A percentile compares a stretch with the other conserved stretches of the same genome.
Conservation (phyloP, 2,113 vertebrate genomes). For the Halichoerus grypus region DNA sequence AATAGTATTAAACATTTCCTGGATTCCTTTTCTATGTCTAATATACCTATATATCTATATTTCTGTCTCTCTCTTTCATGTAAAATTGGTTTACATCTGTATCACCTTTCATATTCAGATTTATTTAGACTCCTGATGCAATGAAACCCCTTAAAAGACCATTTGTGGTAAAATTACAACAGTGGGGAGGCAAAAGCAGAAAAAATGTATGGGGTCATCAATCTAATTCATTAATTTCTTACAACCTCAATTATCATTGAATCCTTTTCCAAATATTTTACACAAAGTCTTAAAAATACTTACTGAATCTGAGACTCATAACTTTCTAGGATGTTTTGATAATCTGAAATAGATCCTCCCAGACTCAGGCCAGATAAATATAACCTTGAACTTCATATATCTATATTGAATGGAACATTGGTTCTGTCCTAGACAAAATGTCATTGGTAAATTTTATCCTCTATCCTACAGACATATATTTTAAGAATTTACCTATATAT, state of each 20-base stretch:
- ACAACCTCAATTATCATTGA: neutral
- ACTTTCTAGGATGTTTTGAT: neutral
- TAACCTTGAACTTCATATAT: neutral
- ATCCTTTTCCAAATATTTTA: slow-evolving; percentile 5
- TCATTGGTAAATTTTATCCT: neutral
- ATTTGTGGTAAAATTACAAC: neutral
- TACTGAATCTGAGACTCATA: neutral
- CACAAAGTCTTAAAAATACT: slow-evolving; percentile 5
- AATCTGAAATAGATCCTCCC: neutral
- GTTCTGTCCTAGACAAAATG: neutral
- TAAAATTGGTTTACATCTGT: neutral
- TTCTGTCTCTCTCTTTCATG: neutral
- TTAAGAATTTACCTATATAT: neutral
- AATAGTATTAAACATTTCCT: slow-evolving; percentile 24
- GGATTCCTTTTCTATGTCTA: neutral
- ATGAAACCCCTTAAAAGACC: neutral
- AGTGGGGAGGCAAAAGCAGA: neutral
- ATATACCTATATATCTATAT: neutral
- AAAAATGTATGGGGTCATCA: neutral
- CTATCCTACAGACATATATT: neutral
- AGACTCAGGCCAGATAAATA: neutral
- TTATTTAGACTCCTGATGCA: slow-evolving; percentile 25
- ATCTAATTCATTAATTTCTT: neutral
- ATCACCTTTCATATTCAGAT: slow-evolving; percentile 28
- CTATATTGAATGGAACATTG: neutral